Percentiles rank a stretch among this genome's conserved stretches.
These are phyloP conservation scores for Spialia ferax DNA, from an alignment of 2,888 invertebrate genomes.

Conservation along the genomic window DNA sequence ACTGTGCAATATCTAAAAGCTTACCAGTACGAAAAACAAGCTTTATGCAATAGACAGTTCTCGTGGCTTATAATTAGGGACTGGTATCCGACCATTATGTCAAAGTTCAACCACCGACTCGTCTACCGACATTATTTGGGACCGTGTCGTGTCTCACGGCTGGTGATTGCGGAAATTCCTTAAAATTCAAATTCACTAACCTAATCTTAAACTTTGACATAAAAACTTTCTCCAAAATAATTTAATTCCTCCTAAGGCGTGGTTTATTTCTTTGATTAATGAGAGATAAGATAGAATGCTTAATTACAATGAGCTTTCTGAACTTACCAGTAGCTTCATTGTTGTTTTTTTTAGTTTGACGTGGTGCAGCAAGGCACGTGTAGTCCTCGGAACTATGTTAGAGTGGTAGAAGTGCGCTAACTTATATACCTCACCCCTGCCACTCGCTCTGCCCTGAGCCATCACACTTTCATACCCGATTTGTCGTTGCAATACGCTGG, in stretches of 20 bases:
- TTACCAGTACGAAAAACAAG: constrained; percentile 10
- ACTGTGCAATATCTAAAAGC: constrained; percentile 15
- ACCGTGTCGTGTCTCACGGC: constrained; percentile 65
- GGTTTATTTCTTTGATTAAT: constrained; percentile 39
- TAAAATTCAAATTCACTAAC: constrained; percentile 48
- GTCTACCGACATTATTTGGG: constrained; percentile 69
- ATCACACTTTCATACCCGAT: constrained; percentile 80
- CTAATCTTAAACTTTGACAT: constrained; percentile 38
- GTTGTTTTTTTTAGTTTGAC: constrained; percentile 63
- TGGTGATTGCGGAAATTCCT: constrained; percentile 62
- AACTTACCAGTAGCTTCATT: constrained; percentile 84
- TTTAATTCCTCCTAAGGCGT: constrained; percentile 3
- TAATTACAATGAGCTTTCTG: constrained; percentile 52
- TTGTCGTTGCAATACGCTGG: constrained; percentile 68
- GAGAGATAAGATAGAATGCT: constrained; percentile 27
- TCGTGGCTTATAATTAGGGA: constrained; percentile 57
- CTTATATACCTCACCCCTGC: constrained; percentile 86
- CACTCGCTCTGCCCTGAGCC: constrained; percentile 71
- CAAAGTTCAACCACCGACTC: constrained; percentile 72
- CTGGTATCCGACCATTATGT: constrained; percentile 70
- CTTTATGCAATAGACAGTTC: constrained; percentile 28
- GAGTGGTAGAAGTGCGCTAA: constrained; percentile 79
- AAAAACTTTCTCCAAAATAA: constrained; percentile 17
- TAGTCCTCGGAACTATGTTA: constrained; percentile 80
- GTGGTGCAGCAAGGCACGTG: constrained; percentile 75